Evolutionary conservation across 2,797 vertebrate genomes (phyloP).

Genomic region (Pelochelys cantorii): DNA sequence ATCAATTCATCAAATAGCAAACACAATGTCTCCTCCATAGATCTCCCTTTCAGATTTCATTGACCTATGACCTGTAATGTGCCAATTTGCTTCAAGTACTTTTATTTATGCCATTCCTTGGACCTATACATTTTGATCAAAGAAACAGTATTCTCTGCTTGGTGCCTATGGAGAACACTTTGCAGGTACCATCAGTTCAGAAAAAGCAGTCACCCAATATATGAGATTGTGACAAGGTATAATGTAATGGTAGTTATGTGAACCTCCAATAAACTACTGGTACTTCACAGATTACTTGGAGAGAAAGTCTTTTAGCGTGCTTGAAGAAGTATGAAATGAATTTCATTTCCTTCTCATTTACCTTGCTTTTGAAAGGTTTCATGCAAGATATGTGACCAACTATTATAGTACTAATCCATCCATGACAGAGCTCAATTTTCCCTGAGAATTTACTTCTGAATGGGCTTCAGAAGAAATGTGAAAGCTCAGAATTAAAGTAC

Average conservation of each 20-base stretch:
- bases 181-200: constrained; percentile 80
- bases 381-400: constrained; percentile 96
- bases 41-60: constrained; percentile 73
- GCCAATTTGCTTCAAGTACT: constrained; percentile 76
- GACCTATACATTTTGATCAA: constrained; percentile 80
- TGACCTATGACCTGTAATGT: constrained; percentile 82
- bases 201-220: constrained; percentile 86
- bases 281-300: constrained; percentile 88
- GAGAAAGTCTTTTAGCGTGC: constrained; percentile 91
- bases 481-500: constrained; percentile 89
- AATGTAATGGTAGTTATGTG: constrained; percentile 88
- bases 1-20: constrained; percentile 73
- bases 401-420: constrained; percentile 99
- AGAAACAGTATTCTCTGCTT: constrained; percentile 69
- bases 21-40: constrained; percentile 44
- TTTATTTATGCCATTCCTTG: constrained; percentile 79
- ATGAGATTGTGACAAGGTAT: constrained; percentile 88
- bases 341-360: constrained; percentile 97
- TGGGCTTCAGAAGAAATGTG: constrained; percentile 85
- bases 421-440: constrained; percentile 99
- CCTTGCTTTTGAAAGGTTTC: constrained; percentile 94
- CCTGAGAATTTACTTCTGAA: constrained; percentile 94
- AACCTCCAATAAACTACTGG: constrained; percentile 87
- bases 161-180: constrained; percentile 71
- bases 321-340: constrained; percentile 99